Evolutionary conservation across 2,888 invertebrate species (phyloP), one percentile per base, ranked within the genome.

Genomic region (Rotaria macrura): DNA sequence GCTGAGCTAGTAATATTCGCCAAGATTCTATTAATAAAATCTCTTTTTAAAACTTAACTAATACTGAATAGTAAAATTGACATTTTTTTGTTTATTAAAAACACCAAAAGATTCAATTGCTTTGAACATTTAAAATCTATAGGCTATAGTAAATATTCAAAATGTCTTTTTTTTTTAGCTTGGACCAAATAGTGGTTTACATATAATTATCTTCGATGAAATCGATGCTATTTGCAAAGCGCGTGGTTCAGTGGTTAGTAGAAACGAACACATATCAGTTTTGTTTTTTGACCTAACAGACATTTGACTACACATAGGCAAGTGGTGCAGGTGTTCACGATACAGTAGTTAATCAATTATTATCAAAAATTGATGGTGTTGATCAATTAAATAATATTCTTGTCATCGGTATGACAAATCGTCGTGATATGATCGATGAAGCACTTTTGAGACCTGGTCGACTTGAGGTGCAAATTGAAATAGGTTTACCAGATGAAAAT

Each of bases 181-280:
- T 88, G 98, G 98, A 1, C 94, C 95, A 0, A 96, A 97, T 92
- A 97, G 97, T 90, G 98, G 97, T 85, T 93, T 99, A 23, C 99
- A 99, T 90, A 99, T 99, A 88, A 99, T 99, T 87, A 99, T 99
- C 88, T 98, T 99, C 92, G 99, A 99, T 91, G 99, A 99, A 92
- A 98, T 99, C 89, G 99, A 99, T 92, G 99, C 99, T 84, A 99
- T 99, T 89, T 99, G 99, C 92, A 99, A 99, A 91, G 94, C 96
- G 87, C 93, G 99, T 93, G 99, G 99, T 34, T 96, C 96, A 4
- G 96, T 97, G 87, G 92, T 92, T 89, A 88, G 90, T 88, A 40
- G 1, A 79, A 65, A 14, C 14, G 43, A 10, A 43, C n/a, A n/a
- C n/a, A n/a, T n/a, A n/a, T n/a, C n/a, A n/a, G n/a, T n/a, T n/a